Evolutionary conservation across 2,888 invertebrate species (phyloP).

Genomic region (Drosophila mimica): DNA sequence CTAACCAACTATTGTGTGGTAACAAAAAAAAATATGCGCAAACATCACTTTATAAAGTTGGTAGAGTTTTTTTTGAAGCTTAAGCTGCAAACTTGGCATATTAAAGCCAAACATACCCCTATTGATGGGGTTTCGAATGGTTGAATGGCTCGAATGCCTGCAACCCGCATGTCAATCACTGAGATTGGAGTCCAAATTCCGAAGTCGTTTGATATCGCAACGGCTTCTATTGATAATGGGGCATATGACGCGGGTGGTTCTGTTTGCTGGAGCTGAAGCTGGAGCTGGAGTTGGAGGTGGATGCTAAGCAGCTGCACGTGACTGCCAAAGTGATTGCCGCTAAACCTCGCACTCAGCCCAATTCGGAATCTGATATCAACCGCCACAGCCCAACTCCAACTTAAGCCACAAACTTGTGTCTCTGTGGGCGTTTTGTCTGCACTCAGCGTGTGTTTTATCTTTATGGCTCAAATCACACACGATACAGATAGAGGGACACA

Average conservation of each 20-base stretch:
- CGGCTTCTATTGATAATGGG: slow-evolving; percentile 62
- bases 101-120: slow-evolving; percentile 47
- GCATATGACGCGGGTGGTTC: slow-evolving; percentile 61
- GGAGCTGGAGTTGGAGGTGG: slow-evolving; percentile 32
- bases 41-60: neutral
- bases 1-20: neutral
- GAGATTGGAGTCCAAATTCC: slow-evolving; percentile 64
- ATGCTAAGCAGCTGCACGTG: slow-evolving; percentile 79
- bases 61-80: neutral
- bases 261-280: slow-evolving; percentile 15
- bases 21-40: neutral
- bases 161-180: slow-evolving; percentile 76
- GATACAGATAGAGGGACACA: slow-evolving; percentile 11
- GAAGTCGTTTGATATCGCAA: slow-evolving; percentile 45
- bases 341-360: slow-evolving; percentile 22
- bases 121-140: slow-evolving; percentile 35
- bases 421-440: slow-evolving; percentile 56
- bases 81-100: slow-evolving; percentile 7
- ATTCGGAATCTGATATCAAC: slow-evolving; percentile 35
- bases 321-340: slow-evolving; percentile 65
- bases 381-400: neutral
- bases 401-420: slow-evolving; percentile 42
- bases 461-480: slow-evolving; percentile 71
- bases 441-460: slow-evolving; percentile 66
- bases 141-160: slow-evolving; percentile 38